phyloP scores from a whole-genome alignment of 1,140 invertebrate genomes.

The Drosophila punjabiensis region DNA sequence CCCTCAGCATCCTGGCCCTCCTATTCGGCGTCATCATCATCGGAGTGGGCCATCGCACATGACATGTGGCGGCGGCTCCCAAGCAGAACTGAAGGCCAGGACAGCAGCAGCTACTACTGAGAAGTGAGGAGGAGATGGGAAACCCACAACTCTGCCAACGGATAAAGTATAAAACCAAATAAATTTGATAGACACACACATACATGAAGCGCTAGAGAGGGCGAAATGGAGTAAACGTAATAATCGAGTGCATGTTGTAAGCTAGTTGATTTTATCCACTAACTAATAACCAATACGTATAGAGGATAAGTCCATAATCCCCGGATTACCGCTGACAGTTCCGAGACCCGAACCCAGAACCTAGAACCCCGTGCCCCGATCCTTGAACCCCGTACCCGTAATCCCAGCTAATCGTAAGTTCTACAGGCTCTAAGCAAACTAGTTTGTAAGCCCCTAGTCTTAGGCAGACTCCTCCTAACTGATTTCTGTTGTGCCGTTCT shows the following conservation, averaged over 20 bases:
- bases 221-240: constrained; percentile 32
- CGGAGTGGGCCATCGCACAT: constrained; percentile 73
- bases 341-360: constrained; percentile 4
- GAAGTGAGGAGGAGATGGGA: constrained; percentile 4
- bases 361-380: constrained; percentile 1
- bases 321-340: constrained; percentile 23
- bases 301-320: constrained; percentile 36
- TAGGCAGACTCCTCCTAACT: constrained; percentile 27
- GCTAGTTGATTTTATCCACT: constrained; percentile 77
- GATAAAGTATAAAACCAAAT: constrained; percentile 43
- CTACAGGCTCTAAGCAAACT: constrained; percentile 71
- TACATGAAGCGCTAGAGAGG: constrained; percentile 9
- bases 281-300: constrained; percentile 47
- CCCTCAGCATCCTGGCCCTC: constrained; percentile 72
- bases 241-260: constrained; percentile 73
- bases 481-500: constrained; percentile 23
- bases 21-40: constrained; percentile 75
- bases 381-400: not conserved
- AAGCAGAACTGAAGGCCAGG: constrained; percentile 36
- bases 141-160: constrained; percentile 57
- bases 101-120: constrained; percentile 15
- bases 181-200: constrained; percentile 35
- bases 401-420: constrained; percentile 61
- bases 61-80: constrained; percentile 60
- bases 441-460: constrained; percentile 54